A percentile compares a stretch with the other conserved stretches of the same genome.
Conservation (phyloP, 2,888 invertebrate genomes). For the Lycia hirtaria region DNA sequence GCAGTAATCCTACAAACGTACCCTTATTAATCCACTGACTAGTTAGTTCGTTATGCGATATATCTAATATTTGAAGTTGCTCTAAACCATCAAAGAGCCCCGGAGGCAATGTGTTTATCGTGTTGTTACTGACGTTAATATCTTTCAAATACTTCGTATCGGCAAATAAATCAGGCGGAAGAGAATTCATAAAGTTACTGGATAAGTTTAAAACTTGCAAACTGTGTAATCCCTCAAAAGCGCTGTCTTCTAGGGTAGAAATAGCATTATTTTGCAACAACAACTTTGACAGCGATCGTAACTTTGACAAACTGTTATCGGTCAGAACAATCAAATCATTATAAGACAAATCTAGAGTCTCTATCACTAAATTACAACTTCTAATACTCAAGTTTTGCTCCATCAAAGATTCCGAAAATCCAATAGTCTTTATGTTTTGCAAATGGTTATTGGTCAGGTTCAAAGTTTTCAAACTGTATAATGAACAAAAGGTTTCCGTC, state of each 20-base stretch:
- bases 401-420: conserved; percentile 89
- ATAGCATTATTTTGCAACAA: conserved; percentile 91
- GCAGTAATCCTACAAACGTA: conserved; percentile 89
- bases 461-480: conserved; percentile 88
- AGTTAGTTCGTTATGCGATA: conserved; percentile 89
- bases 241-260: conserved; percentile 89
- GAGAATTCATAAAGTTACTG: conserved; percentile 90
- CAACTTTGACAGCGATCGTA: conserved; percentile 88
- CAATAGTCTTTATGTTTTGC: conserved; percentile 90
- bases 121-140: conserved; percentile 91
- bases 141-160: conserved; percentile 88
- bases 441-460: conserved; percentile 92
- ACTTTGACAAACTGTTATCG: conserved; percentile 88
- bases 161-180: conserved; percentile 91
- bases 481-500: conserved; percentile 89
- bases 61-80: conserved; percentile 89
- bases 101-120: conserved; percentile 89
- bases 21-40: conserved; percentile 91
- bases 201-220: conserved; percentile 91
- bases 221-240: conserved; percentile 88
- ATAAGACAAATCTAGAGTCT: conserved; percentile 89
- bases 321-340: conserved; percentile 90
- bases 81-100: conserved; percentile 89
- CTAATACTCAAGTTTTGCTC: conserved; percentile 84
- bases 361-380: conserved; percentile 89